Base-by-base conservation (phyloP, 2,113 vertebrate species). In the rat (Rattus norvegicus) region DNA sequence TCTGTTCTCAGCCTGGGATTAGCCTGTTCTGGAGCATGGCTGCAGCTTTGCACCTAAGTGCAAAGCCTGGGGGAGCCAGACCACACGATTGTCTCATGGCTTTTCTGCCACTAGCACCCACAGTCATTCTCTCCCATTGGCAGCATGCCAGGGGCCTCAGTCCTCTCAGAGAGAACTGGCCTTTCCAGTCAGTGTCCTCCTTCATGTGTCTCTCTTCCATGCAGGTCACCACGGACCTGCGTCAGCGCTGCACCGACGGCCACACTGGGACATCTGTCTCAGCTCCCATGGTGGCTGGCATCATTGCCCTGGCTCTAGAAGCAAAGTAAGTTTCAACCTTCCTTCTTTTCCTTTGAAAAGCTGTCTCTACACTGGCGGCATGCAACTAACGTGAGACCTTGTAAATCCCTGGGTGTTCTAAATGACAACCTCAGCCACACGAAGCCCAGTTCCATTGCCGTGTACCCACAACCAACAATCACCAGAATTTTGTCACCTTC, bases 251-350 rank as follows among this genome's bases (percentile, higher is more conserved):
- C 96, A 99, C 99, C 0, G 98, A 99, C 0, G 98, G 98, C 94
- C 99, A 99, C 97, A 99, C 99, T 0, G 99, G 99, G 67, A 99
- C 99, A 95, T 99, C 99, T 0, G 99, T 99, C 52, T 99, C 99
- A 0, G 99, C 99, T 67, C 99, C 99, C 9, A 99, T 99, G 98
- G 99, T 99, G 8, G 98, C 99, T 0, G 99, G 99, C 54, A 98
- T 99, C 97, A 98, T 99, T 2, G 99, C 99, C 80, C 93, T 99
- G 98, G 99, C 99, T 56, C 95, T 99, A 91, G 99, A 99, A 97
- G 99, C 99, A 92, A 99, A 99, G 99, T 99, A 98, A 98, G 99
- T 98, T 67, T 5, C 94, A 39, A 47, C 54, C 75, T 1, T 4
- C 13, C 72, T 70, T 79, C 70, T 80, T 33, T 85, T 26, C 10